Percentiles rank a stretch among this genome's conserved stretches.
These are phyloP conservation scores for Criorhina ranunculi DNA, from an alignment of 2,888 invertebrate species.

Conservation along the genomic window DNA sequence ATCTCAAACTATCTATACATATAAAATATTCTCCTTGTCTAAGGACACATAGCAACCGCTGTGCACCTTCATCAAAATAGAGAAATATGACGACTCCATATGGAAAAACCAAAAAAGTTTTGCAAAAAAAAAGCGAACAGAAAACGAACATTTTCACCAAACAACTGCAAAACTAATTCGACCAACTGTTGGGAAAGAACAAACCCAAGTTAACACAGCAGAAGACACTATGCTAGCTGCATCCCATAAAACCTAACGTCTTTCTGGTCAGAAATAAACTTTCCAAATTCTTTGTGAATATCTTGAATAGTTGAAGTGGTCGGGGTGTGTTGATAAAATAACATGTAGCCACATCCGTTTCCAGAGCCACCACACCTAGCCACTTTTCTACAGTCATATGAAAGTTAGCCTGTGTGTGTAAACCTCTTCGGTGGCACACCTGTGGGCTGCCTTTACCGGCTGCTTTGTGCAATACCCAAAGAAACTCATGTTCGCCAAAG, in stretches of 20 bases:
- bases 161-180: constrained; percentile 69
- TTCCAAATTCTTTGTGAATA: constrained; percentile 71
- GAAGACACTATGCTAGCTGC: constrained; percentile 1
- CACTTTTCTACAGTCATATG: constrained; percentile 18
- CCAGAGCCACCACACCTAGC: neutral
- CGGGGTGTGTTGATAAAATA: constrained; percentile 68
- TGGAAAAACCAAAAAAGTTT: constrained; percentile 39
- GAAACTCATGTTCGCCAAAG: constrained; percentile 60
- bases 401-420: constrained; percentile 24
- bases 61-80: neutral
- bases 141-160: constrained; percentile 32
- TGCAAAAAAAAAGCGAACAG: neutral
- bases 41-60: neutral
- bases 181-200: constrained; percentile 57
- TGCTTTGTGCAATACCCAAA: constrained; percentile 8
- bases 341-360: constrained; percentile 63
- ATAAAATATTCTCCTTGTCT: neutral
- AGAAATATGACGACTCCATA: constrained; percentile 44
- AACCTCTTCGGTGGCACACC: constrained; percentile 44
- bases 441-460: constrained; percentile 49
- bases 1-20: neutral
- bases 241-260: constrained; percentile 49
- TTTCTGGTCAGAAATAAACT: constrained; percentile 75
- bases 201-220: constrained; percentile 15
- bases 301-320: constrained; percentile 73